Evolutionary conservation across 2,888 invertebrate genomes (phyloP).

Genomic region (Thalpophila matura): DNA sequence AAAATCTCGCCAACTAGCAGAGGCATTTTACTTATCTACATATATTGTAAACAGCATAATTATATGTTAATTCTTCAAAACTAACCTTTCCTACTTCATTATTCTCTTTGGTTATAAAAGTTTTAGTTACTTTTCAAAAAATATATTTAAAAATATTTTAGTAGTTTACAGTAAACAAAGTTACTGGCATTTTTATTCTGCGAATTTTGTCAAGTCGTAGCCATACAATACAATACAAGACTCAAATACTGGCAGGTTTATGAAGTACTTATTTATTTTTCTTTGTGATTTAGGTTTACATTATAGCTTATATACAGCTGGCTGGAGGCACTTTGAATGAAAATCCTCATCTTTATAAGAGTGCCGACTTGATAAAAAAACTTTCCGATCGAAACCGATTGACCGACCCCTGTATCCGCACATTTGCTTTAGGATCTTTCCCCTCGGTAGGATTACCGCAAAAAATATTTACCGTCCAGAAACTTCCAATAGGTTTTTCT

Average conservation of each 20-base stretch:
- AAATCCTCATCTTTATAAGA: constrained; percentile 50
- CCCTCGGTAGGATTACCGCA: constrained; percentile 40
- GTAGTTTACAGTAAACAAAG: constrained; percentile 19
- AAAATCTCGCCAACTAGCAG: not conserved
- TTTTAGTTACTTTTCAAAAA: not conserved
- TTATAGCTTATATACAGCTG: constrained; percentile 15
- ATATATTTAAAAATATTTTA: not conserved
- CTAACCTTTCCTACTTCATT: not conserved
- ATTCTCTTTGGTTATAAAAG: not conserved
- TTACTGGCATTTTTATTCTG: constrained; percentile 10
- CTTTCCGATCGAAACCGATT: constrained; percentile 54
- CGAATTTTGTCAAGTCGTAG: constrained; percentile 23
- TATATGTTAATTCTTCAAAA: not conserved
- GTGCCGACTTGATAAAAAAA: constrained; percentile 54
- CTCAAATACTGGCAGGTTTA: constrained; percentile 6
- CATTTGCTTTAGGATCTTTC: constrained; percentile 39
- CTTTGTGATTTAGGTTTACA: constrained; percentile 16
- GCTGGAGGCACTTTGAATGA: constrained; percentile 32
- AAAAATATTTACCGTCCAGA: constrained; percentile 41
- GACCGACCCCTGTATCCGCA: constrained; percentile 49
- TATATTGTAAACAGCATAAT: not conserved
- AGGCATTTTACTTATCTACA: constrained; percentile 2
- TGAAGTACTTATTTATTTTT: constrained; percentile 23
- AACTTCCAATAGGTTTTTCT: constrained; percentile 28
- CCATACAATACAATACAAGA: constrained; percentile 2